phyloP scores from a whole-genome alignment of 2,797 vertebrate species.

The Corythornis leucogaster region DNA sequence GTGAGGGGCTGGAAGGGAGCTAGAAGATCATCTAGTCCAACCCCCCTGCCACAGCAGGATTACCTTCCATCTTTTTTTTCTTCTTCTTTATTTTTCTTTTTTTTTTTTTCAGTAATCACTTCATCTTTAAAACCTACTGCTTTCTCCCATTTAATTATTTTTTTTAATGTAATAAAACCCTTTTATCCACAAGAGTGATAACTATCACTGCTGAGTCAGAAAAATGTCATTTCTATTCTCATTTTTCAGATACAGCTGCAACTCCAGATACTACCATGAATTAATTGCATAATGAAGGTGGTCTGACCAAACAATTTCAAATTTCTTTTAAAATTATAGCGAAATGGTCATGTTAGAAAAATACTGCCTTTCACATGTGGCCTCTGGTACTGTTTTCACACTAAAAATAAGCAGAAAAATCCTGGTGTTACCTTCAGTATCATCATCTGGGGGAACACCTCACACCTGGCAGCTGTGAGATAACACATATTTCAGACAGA shows the following conservation, averaged over 20 bases:
- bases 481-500: not conserved
- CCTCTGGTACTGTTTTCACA: not conserved
- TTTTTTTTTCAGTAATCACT: not conserved
- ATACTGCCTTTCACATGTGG: not conserved
- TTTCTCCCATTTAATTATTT: not conserved
- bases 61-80: no score
- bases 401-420: not conserved
- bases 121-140: not conserved
- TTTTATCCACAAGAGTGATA: not conserved
- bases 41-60: no score
- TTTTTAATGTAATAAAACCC: not conserved
- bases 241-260: not conserved
- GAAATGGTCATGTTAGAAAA: not conserved
- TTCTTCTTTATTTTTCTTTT: not conserved
- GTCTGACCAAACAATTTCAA: not conserved
- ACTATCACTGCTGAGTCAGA: not conserved
- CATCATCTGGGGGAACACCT: not conserved
- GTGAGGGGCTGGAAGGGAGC: no score
- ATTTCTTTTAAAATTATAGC: not conserved
- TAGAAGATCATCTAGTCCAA: no score
- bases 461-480: not conserved
- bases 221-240: not conserved
- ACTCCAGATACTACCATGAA: not conserved
- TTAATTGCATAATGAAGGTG: not conserved
- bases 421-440: not conserved